A percentile compares a stretch with the other conserved stretches of the same genome.
Conservation (phyloP, 2,888 invertebrate species). For the Lordiphosa fenestrarum region DNA sequence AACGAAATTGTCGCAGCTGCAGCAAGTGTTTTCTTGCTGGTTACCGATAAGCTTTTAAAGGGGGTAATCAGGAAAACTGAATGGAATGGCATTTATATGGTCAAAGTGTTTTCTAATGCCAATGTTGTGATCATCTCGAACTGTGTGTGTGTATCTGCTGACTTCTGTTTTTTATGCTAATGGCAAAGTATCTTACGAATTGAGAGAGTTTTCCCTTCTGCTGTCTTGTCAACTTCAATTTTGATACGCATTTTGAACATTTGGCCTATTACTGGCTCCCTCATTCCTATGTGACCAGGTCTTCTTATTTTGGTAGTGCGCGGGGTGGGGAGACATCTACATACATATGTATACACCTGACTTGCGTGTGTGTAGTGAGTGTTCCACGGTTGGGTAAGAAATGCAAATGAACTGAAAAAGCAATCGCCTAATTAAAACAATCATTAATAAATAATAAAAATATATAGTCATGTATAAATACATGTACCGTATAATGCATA, state of each 20-base stretch:
- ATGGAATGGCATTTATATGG: conserved; percentile 51
- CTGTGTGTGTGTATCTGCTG: conserved; percentile 16
- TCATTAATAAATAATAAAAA: conserved; percentile 52
- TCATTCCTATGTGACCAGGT: conserved; percentile 25
- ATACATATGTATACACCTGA: conserved; percentile 36
- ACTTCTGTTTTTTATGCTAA: conserved; percentile 57
- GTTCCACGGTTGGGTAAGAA: conserved; percentile 20
- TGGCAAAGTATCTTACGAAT: conserved; percentile 49
- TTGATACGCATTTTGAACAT: conserved; percentile 32
- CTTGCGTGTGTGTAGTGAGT: conserved; percentile 12
- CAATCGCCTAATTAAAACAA: conserved; percentile 49
- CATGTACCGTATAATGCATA: conserved; percentile 4
- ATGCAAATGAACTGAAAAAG: conserved; percentile 51
- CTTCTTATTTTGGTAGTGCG: conserved; percentile 3
- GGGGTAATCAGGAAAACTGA: conserved; percentile 43
- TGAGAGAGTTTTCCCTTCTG: conserved; percentile 19
- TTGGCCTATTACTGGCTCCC: conserved; percentile 18
- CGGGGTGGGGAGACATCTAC: neutral
- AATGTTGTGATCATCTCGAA: conserved; percentile 30
- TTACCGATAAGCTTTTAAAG: conserved; percentile 56
- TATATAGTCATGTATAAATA: conserved; percentile 12
- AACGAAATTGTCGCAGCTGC: conserved; percentile 58
- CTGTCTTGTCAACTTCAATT: conserved; percentile 18
- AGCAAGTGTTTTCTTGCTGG: conserved; percentile 59
- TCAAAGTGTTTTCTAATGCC: conserved; percentile 9